Conservation (phyloP, 1,140 invertebrate genomes). For the Octopus bimaculoides region DNA sequence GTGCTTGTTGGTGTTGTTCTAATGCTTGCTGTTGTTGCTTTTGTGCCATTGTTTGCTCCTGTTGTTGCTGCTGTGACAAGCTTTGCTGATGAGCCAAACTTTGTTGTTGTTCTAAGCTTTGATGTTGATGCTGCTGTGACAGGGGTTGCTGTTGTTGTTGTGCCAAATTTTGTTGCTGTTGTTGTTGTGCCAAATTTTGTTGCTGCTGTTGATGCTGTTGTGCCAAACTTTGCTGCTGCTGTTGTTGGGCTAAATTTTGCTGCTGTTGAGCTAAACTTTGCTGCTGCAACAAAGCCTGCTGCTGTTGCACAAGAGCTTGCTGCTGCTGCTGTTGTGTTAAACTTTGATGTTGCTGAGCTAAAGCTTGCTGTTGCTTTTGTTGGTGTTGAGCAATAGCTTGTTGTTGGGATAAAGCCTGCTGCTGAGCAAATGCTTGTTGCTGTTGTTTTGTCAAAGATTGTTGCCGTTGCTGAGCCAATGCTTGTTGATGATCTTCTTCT, state of each 20-base stretch:
- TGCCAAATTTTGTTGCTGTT: background rate
- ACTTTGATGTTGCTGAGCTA: background rate
- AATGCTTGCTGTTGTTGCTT: background rate
- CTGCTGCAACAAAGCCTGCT: background rate
- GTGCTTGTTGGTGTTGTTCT: background rate
- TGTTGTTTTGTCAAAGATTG: background rate
- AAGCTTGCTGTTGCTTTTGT: background rate
- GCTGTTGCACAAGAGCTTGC: background rate
- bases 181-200: background rate
- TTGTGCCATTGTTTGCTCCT: background rate
- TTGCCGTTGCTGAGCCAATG: background rate
- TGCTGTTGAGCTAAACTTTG: background rate
- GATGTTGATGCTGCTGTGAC: background rate
- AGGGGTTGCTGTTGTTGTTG: background rate
- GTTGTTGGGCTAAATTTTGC: slow-evolving; percentile 1
- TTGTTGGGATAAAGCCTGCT: background rate
- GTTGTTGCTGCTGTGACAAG: background rate
- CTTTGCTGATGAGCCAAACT: background rate
- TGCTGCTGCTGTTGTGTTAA: background rate
- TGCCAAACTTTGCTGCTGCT: background rate
- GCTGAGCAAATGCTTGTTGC: slow-evolving; percentile 5
- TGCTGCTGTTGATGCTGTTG: background rate
- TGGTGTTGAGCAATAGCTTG: background rate
- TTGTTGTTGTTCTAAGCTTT: background rate
- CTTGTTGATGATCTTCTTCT: background rate